Conservation (phyloP, 2,797 vertebrate species). For the Ispidina picta region DNA sequence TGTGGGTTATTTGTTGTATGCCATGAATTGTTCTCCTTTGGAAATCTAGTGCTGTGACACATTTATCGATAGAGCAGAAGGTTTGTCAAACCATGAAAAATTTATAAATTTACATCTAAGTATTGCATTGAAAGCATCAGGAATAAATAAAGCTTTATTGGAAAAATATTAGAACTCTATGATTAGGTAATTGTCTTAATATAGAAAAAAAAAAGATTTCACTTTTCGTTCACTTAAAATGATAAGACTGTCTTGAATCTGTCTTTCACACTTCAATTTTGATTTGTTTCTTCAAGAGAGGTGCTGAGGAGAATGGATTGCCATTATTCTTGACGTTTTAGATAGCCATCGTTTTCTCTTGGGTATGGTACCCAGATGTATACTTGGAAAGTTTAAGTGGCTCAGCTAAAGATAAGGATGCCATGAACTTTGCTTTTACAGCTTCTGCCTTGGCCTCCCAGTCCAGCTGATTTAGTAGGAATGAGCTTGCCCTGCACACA, state of each 20-base stretch:
- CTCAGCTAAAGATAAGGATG: constrained; percentile 53
- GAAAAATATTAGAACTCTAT: background rate
- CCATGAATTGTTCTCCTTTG: background rate
- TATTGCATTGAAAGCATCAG: background rate
- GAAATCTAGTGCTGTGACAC: background rate
- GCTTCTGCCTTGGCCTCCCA: constrained; percentile 24
- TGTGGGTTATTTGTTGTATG: background rate
- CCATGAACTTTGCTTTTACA: constrained; percentile 44
- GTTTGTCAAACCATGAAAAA: background rate
- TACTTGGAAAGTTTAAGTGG: constrained; percentile 64
- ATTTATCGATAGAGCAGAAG: background rate
- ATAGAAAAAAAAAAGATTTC: background rate
- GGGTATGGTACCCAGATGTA: constrained; percentile 57
- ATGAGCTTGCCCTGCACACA: background rate
- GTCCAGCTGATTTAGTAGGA: constrained; percentile 29
- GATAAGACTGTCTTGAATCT: background rate
- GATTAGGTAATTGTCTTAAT: background rate
- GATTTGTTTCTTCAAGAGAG: constrained; percentile 57
- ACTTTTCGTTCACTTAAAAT: background rate
- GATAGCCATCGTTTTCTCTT: constrained; percentile 50
- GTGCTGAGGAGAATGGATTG: constrained; percentile 29
- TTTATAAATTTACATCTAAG: background rate
- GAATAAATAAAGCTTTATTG: background rate
- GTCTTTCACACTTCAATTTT: constrained; percentile 32
- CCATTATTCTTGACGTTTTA: constrained; percentile 56